Base-by-base conservation (phyloP, 2,113 vertebrate species). In the Isichthys henryi region DNA sequence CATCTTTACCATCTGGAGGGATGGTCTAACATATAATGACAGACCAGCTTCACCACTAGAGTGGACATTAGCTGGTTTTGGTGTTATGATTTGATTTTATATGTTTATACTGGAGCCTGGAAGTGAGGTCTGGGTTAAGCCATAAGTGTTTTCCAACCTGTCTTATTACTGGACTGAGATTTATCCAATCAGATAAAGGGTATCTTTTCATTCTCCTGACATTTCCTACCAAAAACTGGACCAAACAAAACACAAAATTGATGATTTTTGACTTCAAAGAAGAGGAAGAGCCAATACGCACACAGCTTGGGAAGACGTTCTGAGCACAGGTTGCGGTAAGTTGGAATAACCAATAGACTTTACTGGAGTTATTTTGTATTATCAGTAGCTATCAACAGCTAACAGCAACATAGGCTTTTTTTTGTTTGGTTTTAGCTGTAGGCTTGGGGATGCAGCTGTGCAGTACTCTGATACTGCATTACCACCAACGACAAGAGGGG, bases 31-130 rank as follows among this genome's bases (percentile, higher is more conserved):
- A 43, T 91, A 90, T 77, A 92, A 93, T 94, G 94, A 95, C 94
- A 94, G 93, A 95, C 94, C 93, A 91, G 92, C 92, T 90, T 93
- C 53, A 88, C 92, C 80, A 90, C 92, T 95, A 95, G 95, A 94
- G 93, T 93, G 94, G 93, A 95, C 94, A 92, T 91, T 94, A 94
- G 94, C 93, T 94, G 90, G 88, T 86, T 84, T 88, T 39, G 39
- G 39, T 1, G 39, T 39, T 39, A 39, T 39, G 39, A 39, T 39
- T 39, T 95, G 94, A 96, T 95, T 95, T 39, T 39, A 39, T 95
- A 95, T 94, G 92, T 89, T 92, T 90, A 90, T 62, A 31, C 58
- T 56, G 17, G 35, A 80, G 56, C 13, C 85, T 58, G 82, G 86
- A 91, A 74, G 91, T 91, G 92, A 92, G 94, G 93, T 92, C 89